A percentile compares a stretch with the other conserved stretches of the same genome.
Conservation (phyloP, 1,140 invertebrate species). For the Drosophila guanche region DNA sequence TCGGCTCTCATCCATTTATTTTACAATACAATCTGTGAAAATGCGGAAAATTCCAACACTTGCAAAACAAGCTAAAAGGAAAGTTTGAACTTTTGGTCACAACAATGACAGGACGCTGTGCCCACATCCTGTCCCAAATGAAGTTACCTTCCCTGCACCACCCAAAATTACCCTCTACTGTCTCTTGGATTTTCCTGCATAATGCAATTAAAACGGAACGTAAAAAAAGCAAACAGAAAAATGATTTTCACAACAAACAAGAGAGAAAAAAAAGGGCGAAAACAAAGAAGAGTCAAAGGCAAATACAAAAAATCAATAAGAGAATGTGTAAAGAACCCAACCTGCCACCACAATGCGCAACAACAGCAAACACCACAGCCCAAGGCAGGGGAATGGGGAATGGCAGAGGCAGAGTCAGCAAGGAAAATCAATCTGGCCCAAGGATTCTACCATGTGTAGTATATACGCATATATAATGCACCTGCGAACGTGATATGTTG, state of each 20-base stretch:
- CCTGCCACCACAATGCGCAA: conserved; percentile 48
- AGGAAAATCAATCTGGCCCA: conserved; percentile 75
- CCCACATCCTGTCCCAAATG: conserved; percentile 57
- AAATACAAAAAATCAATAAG: conserved; percentile 63
- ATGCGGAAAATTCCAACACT: conserved; percentile 19
- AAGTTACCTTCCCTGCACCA: conserved; percentile 51
- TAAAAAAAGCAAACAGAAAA: conserved; percentile 26
- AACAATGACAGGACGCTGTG: conserved; percentile 34
- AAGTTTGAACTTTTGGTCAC: conserved; percentile 31
- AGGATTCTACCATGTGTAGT: conserved; percentile 59
- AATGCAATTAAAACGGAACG: conserved; percentile 68
- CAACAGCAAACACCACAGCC: conserved; percentile 32
- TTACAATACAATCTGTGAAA: conserved; percentile 28
- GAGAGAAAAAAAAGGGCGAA: background rate
- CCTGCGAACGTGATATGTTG: conserved; percentile 25
- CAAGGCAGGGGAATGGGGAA: background rate
- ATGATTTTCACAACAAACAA: conserved; percentile 45
- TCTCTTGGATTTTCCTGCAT: conserved; percentile 62
- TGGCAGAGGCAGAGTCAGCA: conserved; percentile 14
- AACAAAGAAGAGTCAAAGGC: background rate
- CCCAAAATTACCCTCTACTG: background rate
- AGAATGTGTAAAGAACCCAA: conserved; percentile 25
- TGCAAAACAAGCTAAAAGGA: conserved; percentile 26
- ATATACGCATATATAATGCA: conserved; percentile 7
- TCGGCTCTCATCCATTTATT: conserved; percentile 7